These are phyloP conservation scores for Melieria picta DNA, from an alignment of 2,888 invertebrate species.

Conservation along the genomic window DNA sequence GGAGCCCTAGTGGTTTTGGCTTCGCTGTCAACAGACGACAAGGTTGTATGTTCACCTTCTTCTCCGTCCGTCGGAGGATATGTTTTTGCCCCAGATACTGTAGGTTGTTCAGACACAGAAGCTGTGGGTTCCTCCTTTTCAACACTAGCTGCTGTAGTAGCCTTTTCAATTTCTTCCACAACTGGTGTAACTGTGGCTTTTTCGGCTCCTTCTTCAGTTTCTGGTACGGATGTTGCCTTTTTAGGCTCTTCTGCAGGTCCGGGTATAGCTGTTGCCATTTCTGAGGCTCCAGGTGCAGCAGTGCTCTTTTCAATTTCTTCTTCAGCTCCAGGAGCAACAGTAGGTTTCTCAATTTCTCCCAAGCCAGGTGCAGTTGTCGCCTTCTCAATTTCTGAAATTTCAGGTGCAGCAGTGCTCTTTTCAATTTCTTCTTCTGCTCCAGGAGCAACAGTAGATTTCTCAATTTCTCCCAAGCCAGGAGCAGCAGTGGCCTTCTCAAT, in stretches of 20 bases:
- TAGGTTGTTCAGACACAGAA: conserved; percentile 12
- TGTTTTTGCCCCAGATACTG: neutral
- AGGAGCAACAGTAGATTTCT: conserved; percentile 38
- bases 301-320: conserved; percentile 29
- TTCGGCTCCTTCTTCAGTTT: conserved; percentile 2
- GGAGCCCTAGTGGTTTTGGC: conserved; percentile 36
- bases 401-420: conserved; percentile 37
- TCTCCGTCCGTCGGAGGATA: neutral
- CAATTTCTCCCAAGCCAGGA: conserved; percentile 36
- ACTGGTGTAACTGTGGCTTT: conserved; percentile 37
- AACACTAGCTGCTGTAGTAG: neutral
- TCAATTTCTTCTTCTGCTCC: conserved; percentile 16
- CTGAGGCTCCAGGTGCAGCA: conserved; percentile 29
- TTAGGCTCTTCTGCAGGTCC: neutral
- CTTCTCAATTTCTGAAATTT: neutral
- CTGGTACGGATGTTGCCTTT: neutral
- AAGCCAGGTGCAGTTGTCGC: too few species aligned
- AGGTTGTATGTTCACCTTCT: conserved; percentile 2
- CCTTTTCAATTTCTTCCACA: conserved; percentile 30
- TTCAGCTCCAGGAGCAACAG: too few species aligned
- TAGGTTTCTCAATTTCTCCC: too few species aligned
- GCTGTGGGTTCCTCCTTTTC: too few species aligned
- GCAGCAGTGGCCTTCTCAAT: conserved; percentile 30
- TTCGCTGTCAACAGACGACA: neutral
- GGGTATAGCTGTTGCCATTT: too few species aligned